Evolutionary conservation across 2,113 vertebrate genomes (phyloP).

Genomic region (Ursus arctos): DNA sequence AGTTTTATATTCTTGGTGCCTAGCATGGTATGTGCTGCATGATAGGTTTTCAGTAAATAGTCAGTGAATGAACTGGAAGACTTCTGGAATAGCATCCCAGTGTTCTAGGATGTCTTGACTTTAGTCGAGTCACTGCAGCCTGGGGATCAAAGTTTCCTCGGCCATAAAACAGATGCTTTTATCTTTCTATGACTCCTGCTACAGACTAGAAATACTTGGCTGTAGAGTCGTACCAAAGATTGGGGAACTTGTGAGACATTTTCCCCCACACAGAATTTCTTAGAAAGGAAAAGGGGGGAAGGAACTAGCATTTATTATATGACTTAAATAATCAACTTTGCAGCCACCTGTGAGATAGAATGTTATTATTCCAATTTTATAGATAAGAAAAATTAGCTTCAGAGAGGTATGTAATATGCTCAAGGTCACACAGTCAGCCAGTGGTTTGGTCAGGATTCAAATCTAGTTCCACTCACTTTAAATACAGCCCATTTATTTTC

Average conservation of each 20-base stretch:
- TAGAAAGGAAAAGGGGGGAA: background rate
- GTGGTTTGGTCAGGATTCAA: background rate
- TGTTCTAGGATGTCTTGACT: background rate
- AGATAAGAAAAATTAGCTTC: background rate
- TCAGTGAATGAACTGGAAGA: background rate
- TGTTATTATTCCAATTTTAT: background rate
- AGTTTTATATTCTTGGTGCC: background rate
- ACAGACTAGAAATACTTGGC: background rate
- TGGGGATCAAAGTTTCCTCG: background rate
- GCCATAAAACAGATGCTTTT: background rate
- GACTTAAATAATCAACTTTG: background rate
- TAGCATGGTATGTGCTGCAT: background rate
- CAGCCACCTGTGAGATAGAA: background rate
- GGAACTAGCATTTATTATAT: background rate
- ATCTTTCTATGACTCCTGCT: background rate
- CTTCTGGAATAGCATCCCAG: background rate
- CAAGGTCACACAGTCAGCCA: background rate
- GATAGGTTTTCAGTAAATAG: background rate
- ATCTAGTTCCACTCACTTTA: background rate
- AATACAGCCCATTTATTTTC: background rate
- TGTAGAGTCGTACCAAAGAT: background rate
- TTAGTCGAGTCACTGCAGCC: background rate
- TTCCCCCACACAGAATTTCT: background rate
- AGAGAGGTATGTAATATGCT: background rate
- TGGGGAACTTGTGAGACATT: background rate